Conservation (phyloP, 2,113 vertebrate species). For the Bucco capensis region DNA sequence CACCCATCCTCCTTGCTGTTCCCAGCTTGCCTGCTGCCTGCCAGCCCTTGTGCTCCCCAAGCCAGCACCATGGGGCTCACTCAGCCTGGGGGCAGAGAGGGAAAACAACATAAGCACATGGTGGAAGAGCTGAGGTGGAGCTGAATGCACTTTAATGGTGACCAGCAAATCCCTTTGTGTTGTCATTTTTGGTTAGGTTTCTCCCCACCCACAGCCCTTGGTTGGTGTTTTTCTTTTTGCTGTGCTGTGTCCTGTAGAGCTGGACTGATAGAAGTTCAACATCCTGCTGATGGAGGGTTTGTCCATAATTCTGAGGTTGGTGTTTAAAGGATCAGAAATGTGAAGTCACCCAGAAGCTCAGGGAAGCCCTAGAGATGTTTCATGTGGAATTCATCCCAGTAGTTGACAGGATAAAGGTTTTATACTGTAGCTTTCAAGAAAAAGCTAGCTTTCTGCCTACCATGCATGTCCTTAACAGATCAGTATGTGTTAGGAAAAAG, state of each 20-base stretch:
- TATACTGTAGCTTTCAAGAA: background rate
- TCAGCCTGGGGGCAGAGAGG: background rate
- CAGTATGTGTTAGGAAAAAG: background rate
- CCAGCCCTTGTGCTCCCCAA: background rate
- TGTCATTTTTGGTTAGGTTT: background rate
- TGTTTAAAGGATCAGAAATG: background rate
- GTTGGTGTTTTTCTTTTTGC: background rate
- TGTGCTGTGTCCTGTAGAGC: background rate
- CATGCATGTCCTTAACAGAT: background rate
- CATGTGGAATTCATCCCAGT: background rate
- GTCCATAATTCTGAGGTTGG: background rate
- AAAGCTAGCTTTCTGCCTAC: background rate
- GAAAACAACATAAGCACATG: background rate
- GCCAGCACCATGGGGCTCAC: background rate
- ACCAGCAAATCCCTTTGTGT: background rate
- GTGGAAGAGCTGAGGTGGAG: background rate
- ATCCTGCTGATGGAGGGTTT: background rate
- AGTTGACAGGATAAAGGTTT: background rate
- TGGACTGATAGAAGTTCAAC: background rate
- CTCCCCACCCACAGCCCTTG: rapidly evolving
- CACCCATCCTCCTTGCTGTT: background rate
- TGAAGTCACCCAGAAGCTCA: background rate
- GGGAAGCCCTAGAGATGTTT: background rate
- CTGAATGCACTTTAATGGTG: background rate
- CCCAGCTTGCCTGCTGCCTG: background rate